These are phyloP conservation scores for Rhynchotus rufescens DNA, from an alignment of 2,797 vertebrate genomes.

Conservation along the genomic window DNA sequence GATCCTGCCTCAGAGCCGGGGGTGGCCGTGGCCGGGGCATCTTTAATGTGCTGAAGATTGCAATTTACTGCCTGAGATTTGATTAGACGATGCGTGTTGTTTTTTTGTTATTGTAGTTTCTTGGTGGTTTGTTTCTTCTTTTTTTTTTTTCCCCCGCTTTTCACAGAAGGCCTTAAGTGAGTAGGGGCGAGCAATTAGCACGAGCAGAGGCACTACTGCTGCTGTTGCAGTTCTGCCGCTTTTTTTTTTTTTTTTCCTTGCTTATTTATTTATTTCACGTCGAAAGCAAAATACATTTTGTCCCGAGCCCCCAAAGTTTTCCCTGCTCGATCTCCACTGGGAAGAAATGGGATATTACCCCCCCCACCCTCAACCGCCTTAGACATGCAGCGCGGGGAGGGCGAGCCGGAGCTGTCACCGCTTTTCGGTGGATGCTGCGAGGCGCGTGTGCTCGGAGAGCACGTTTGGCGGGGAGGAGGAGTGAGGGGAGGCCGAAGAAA, in stretches of 20 bases:
- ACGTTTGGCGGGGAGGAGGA: conserved; percentile 49
- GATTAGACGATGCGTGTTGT: conserved; percentile 78
- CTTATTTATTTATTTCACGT: neutral
- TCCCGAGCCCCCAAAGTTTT: conserved; percentile 39
- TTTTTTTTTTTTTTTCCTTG: neutral
- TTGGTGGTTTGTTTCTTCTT: too few species aligned
- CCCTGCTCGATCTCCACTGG: neutral
- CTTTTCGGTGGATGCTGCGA: conserved; percentile 37
- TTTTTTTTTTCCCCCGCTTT: conserved; percentile 55
- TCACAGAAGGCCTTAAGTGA: conserved; percentile 76
- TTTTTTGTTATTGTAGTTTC: neutral
- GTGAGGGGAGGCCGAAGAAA: conserved; percentile 18
- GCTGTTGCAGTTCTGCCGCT: neutral
- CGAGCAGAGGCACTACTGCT: conserved; percentile 64
- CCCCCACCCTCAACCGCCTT: neutral
- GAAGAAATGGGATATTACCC: neutral
- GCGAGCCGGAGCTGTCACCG: conserved; percentile 64
- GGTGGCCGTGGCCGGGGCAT: conserved; percentile 48
- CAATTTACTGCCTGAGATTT: conserved; percentile 80
- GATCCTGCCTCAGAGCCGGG: conserved; percentile 25
- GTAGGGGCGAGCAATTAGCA: conserved; percentile 77
- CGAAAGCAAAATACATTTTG: conserved; percentile 63
- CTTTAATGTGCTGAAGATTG: conserved; percentile 75
- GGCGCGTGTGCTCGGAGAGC: conserved; percentile 53
- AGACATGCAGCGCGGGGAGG: conserved; percentile 26